Evolutionary conservation across 2,888 invertebrate species (phyloP).

Genomic region (Acanthococcus lagerstroemiae): DNA sequence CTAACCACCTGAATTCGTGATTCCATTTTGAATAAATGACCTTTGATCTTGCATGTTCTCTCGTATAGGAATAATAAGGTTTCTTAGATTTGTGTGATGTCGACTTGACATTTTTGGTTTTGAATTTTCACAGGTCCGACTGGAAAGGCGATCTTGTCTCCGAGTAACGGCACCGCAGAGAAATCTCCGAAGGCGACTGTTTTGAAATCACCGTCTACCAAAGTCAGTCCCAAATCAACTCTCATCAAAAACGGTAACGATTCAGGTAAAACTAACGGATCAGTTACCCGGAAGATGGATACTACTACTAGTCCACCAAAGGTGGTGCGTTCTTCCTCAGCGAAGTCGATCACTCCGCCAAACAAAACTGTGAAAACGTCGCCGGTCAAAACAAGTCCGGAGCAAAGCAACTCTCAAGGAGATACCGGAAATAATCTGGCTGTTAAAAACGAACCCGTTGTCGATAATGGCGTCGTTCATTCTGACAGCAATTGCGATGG

Average conservation of each 20-base stretch:
- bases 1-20: too few species aligned
- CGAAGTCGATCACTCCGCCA: constrained; percentile 21
- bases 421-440: background rate
- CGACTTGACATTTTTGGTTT: too few species aligned
- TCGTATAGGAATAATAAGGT: too few species aligned
- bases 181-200: background rate
- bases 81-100: too few species aligned
- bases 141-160: constrained; percentile 7
- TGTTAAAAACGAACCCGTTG: background rate
- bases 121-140: background rate
- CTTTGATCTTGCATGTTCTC: too few species aligned
- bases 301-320: constrained; percentile 21
- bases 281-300: constrained; percentile 14
- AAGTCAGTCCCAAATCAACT: constrained; percentile 1
- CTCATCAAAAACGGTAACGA: background rate
- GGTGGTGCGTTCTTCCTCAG: constrained; percentile 19
- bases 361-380: constrained; percentile 6
- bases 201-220: constrained; percentile 13
- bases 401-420: constrained; percentile 14
- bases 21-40: too few species aligned
- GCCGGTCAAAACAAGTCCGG: background rate
- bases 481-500: constrained; percentile 16
- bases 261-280: background rate
- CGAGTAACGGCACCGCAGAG: constrained; percentile 11
- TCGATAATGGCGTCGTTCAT: background rate